Evolutionary conservation across 2,888 invertebrate genomes (phyloP), one percentile per base, ranked within the genome.

Genomic region (Drosophila siamana): DNA sequence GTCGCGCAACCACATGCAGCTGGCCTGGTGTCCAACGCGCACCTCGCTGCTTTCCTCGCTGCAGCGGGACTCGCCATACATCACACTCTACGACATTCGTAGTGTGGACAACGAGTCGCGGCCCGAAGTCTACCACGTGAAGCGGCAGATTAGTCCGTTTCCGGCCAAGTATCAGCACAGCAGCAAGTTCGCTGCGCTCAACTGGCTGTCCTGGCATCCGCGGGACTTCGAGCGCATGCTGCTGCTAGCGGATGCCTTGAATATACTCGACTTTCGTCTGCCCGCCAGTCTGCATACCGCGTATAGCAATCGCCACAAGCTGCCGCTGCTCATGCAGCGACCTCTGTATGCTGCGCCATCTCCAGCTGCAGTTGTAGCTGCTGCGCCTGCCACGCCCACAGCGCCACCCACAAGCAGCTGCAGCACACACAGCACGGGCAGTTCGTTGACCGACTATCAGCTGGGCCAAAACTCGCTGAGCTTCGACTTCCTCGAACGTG

Each of bases 191-290:
- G 73, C 88, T 2, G 74, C 80, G 0, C 72, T 97, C 11, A 94
- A 95, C 8, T 95, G 97, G 67, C 96, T 97, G 91, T 95, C 96
- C 33, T 98, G 98, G 97, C 98, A 98, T 92, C 96, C 96, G 1
- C 93, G 93, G 4, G 95, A 97, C 87, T 96, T 90, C 33, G 92
- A 92, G 71, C 82, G 92, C 4, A 89, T 91, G 3, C 60, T 92
- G 6, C 74, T 92, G 0, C 62, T 92, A 9, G 92, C 92, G 4
- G 92, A 92, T 67, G 86, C 85, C 2, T 78, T 91, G 48, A 86
- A 81, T 26, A 85, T 92, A 8, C 61, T 89, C 13, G 92, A 92
- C 47, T 92, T 91, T 44, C 86, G 88, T 15, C 74, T 92, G 51
- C 92, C 92, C 2, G 87, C 89, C 28, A 88, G 90, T 2, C 78